Base-by-base conservation (phyloP, 2,888 invertebrate species). In the Agrenia bidenticulata region DNA sequence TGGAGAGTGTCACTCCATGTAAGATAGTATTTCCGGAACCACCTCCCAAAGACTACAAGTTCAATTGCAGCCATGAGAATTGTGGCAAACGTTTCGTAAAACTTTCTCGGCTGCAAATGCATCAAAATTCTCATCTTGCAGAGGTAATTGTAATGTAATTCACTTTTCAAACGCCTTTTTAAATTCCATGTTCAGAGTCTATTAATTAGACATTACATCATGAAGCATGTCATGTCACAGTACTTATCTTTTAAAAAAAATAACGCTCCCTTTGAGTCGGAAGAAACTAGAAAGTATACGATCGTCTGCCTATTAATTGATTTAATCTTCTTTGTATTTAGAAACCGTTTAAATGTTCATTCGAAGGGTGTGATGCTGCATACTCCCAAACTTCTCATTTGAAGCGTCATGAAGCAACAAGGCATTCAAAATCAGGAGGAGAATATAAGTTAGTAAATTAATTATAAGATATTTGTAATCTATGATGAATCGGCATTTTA, bases 361-460 rank as follows among this genome's bases (percentile, higher is more conserved):
- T 55, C 60, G 68, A 64, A 57, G 71, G 69, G 11, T 74, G 74
- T 42, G 42, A 42, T 1, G 64, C 70, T 0, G 37, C 72, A 0
- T 74, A 74, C 39, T 66, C 54, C 27, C 59, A 66, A 23, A 61
- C 59, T 9, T 65, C 67, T 32, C 74, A 74, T 67, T 58, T 74
- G 27, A 64, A 72, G 32, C 56, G 74, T 7, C 74, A 74, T 51
- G 59, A 66, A 32, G 61, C 39, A 11, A 41, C 41, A 15, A 37
- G 41, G 19, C 56, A 57, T 19, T 39, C 56, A 4, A 17, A n/a
- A n/a, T 9, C 4, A 4, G 56, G 27, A 15, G 58, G 58, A 26
- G 58, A 24, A 26, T 58, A 7, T 27, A 58, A 58, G 58, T 58
- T 19, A 51, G 21, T 19, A 21, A 19, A 51, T 19, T 9, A 49